phyloP scores from a whole-genome alignment of 2,888 invertebrate genomes.

The Thalpophila matura region DNA sequence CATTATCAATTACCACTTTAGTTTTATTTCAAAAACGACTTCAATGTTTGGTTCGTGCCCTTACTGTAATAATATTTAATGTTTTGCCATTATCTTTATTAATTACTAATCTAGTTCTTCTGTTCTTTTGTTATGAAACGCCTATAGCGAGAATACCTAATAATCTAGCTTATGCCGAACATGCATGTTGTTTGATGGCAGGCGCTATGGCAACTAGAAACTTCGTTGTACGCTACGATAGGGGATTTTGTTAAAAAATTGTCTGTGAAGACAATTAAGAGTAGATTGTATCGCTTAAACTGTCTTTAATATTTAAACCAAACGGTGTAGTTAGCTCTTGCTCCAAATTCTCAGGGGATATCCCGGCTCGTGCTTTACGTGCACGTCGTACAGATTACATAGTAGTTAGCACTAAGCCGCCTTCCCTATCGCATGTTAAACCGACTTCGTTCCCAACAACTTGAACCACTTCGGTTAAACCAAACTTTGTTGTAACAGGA shows the following conservation, averaged over 20 bases:
- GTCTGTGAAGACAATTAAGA: not conserved
- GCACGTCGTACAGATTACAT: conserved; percentile 11
- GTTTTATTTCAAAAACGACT: not conserved
- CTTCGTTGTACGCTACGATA: too few relatives aligned
- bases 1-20: conserved; percentile 10
- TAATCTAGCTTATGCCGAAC: not conserved
- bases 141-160: not conserved
- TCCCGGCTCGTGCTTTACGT: conserved; percentile 10
- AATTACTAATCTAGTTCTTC: too few relatives aligned
- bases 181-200: not conserved
- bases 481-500: conserved; percentile 89
- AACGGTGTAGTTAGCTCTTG: not conserved
- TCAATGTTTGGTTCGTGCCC: not conserved
- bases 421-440: conserved; percentile 17
- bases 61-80: not conserved
- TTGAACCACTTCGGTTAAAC: conserved; percentile 27
- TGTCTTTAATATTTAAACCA: not conserved
- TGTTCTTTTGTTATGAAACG: not conserved
- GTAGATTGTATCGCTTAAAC: too few relatives aligned
- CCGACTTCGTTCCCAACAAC: conserved; percentile 24
- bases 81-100: not conserved
- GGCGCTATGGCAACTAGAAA: not conserved
- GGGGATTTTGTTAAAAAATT: not conserved
- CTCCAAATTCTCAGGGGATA: conserved; percentile 17
- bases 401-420: conserved; percentile 19